Base-by-base conservation (phyloP, 2,797 vertebrate genomes). In the Pteropus rufus region DNA sequence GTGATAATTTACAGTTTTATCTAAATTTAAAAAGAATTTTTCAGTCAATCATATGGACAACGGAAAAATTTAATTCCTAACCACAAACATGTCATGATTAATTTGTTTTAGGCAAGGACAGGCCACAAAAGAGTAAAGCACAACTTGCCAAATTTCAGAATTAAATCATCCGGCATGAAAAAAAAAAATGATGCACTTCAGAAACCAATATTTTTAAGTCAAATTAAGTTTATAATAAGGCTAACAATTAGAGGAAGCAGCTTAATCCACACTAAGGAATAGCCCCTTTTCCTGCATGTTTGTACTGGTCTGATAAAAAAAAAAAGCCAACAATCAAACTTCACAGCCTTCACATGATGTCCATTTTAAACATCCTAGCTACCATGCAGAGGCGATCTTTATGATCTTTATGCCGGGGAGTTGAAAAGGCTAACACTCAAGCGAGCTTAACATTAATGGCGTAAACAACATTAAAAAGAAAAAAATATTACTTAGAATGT, bases 171-270 rank as follows among this genome's bases (percentile, higher is more conserved):
- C 72, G 14, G 24, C 41, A 84, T 19, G 24, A 19, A 46, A 70
- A 89, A 85, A 82, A 84, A 88, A 58, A 2, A 69, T 69, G 92
- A 91, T 90, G 65, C 12, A 91, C 77, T 89, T 72, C 60, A 97
- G 73, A 96, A 97, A 49, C 52, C 15, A 84, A 1, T 52, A 73
- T 65, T 89, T 79, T 95, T 62, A 93, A 95, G 41, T 79, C 95
- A 94, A 96, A 97, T 98, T 96, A 97, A 96, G 97, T 97, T 98
- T 98, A 94, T 39, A 96, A 94, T 72, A 97, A 94, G 46, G 80
- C 95, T 98, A 98, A 98, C 98, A 98, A 99, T 98, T 80, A 91
- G 94, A 98, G 98, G 98, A 98, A 99, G 97, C 95, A 94, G 97
- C 95, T 94, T 96, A 96, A 97, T 97, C 97, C 96, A 97, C 87